Percentiles rank a stretch among this genome's conserved stretches.
These are phyloP conservation scores for Lypha dubia DNA, from an alignment of 2,888 invertebrate genomes.

Conservation along the genomic window DNA sequence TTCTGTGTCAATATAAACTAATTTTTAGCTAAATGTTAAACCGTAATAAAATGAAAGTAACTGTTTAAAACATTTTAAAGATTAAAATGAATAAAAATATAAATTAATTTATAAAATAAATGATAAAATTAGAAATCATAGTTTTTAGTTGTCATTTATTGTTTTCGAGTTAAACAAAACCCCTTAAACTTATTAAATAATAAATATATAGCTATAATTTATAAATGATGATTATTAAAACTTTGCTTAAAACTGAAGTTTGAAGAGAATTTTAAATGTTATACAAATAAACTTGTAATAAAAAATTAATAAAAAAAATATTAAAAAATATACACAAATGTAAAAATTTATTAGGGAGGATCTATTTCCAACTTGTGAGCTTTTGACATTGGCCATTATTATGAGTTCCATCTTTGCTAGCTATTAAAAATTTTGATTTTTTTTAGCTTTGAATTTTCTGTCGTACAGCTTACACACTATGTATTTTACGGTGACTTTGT, in stretches of 20 bases:
- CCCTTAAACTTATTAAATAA: constrained; percentile 63
- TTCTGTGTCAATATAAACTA: constrained; percentile 1
- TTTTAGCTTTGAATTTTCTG: no score
- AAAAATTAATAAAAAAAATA: constrained; percentile 60
- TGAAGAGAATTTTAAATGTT: constrained; percentile 62
- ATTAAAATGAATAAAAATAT: constrained; percentile 48
- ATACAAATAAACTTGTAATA: constrained; percentile 60
- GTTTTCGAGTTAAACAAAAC: constrained; percentile 57
- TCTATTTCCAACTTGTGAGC: not conserved
- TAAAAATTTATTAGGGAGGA: not conserved
- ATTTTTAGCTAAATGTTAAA: constrained; percentile 66
- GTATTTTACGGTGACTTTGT: no score
- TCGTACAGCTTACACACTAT: no score
- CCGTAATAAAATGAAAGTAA: constrained; percentile 14
- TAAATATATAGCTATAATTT: constrained; percentile 42
- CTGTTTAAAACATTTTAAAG: constrained; percentile 23
- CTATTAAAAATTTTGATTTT: no score
- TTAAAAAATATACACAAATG: constrained; percentile 21
- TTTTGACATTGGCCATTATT: not conserved
- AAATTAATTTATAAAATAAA: constrained; percentile 67
- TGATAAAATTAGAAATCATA: constrained; percentile 56
- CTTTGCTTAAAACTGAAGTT: constrained; percentile 54
- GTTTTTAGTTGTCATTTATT: constrained; percentile 55
- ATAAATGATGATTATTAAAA: constrained; percentile 51
- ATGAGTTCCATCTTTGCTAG: no score